Evolutionary conservation across 2,797 vertebrate genomes (phyloP).

Genomic region (Chelon auratus): DNA sequence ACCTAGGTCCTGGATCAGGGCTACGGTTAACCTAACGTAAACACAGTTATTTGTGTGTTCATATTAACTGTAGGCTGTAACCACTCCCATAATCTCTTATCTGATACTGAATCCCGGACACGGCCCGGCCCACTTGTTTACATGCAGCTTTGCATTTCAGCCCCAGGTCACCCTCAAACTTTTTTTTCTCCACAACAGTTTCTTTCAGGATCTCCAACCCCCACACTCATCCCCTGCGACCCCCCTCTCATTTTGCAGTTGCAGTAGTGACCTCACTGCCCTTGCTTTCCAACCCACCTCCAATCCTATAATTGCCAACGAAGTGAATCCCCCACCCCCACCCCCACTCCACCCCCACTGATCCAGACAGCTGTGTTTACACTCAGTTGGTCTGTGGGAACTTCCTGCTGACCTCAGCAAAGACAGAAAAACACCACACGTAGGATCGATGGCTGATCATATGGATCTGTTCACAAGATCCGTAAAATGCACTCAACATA

Average conservation of each 20-base stretch:
- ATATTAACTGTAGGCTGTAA: conserved; percentile 24
- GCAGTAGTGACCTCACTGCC: conserved; percentile 55
- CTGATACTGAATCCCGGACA: conserved; percentile 50
- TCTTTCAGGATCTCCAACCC: conserved; percentile 18
- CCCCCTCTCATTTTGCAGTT: not conserved
- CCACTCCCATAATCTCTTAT: conserved; percentile 46
- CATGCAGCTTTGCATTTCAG: conserved; percentile 42
- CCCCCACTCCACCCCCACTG: conserved; percentile 25
- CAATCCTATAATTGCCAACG: conserved; percentile 56
- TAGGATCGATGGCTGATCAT: conserved; percentile 64
- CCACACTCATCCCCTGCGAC: conserved; percentile 2
- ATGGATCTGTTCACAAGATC: conserved; percentile 36
- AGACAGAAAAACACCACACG: conserved; percentile 40
- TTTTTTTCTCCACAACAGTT: conserved; percentile 16
- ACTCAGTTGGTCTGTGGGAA: conserved; percentile 68
- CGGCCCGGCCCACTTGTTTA: conserved; percentile 55
- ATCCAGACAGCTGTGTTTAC: conserved; percentile 81
- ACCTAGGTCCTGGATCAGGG: conserved; percentile 2
- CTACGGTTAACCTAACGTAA: not conserved
- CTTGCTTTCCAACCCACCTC: conserved; percentile 56
- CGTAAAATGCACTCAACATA: not conserved
- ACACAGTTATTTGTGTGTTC: conserved; percentile 25
- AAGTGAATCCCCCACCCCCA: conserved; percentile 13
- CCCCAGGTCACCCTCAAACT: conserved; percentile 5
- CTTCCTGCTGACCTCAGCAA: conserved; percentile 78